These are phyloP conservation scores for Drosophila insularis DNA, from an alignment of 1,140 invertebrate species.

Conservation along the genomic window DNA sequence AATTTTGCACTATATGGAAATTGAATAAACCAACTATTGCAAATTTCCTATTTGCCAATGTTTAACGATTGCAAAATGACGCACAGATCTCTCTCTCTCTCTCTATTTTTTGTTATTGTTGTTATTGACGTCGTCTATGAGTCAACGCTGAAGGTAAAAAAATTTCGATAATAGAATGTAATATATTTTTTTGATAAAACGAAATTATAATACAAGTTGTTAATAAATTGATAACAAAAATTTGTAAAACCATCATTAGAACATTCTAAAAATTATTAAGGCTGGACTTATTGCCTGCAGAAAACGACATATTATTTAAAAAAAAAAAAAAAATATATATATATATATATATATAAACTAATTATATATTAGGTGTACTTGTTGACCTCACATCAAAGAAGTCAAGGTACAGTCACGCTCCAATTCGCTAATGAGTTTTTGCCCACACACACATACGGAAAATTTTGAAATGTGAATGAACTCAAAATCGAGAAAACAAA, in stretches of 20 bases:
- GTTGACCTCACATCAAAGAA: constrained; percentile 7
- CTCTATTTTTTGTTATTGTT: background rate
- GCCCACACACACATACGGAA: constrained; percentile 29
- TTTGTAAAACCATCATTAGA: too few relatives aligned
- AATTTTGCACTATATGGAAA: constrained; percentile 14
- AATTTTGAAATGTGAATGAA: constrained; percentile 43
- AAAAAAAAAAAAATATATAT: too few relatives aligned
- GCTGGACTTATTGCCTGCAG: too few relatives aligned
- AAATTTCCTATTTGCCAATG: constrained; percentile 21
- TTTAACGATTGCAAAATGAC: constrained; percentile 12
- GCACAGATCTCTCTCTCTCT: constrained; percentile 13
- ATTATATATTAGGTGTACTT: background rate
- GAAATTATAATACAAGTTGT: background rate
- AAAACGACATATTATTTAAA: too few relatives aligned
- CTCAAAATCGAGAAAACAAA: background rate
- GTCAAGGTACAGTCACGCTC: constrained; percentile 37
- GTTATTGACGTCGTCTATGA: constrained; percentile 6
- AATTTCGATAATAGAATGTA: constrained; percentile 3
- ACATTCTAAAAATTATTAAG: too few relatives aligned
- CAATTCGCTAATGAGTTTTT: constrained; percentile 12
- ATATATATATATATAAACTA: background rate
- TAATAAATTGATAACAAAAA: background rate
- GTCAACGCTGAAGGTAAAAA: constrained; percentile 20
- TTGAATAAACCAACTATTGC: constrained; percentile 11
- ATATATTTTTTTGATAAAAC: background rate